Evolutionary conservation across 2,888 invertebrate species (phyloP), one percentile per base, ranked within the genome.

Genomic region (Peribatodes rhomboidaria): DNA sequence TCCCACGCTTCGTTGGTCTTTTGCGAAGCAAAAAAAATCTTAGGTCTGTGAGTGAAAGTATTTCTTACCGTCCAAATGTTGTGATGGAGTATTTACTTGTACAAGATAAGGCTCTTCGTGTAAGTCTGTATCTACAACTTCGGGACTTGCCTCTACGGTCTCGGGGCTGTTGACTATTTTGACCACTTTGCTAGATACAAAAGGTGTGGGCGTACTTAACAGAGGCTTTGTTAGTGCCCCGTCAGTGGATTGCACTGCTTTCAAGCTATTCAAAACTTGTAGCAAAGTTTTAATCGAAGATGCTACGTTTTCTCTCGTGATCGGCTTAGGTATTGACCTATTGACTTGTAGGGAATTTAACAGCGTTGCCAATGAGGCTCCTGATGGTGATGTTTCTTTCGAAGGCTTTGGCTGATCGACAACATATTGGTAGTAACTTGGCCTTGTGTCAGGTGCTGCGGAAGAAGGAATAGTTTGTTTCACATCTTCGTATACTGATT

Each of bases 261-360:
- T 96, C 52, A 97, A 88, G 62, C 96, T 94, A 77, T 95, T 95
- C 53, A 97, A 87, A 65, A 97, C 97, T 81, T 95, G 96, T 13
- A 97, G 94, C 63, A 97, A 88, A 0, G 97, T 97, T 80, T 94
- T 95, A 68, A 97, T 96, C 52, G 97, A 97, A 67, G 96, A 95
- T 73, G 97, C 96, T 49, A 97, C 95, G 77, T 97, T 97, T 71
- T 96, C 96, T 57, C 95, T 94, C 4, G 96, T 97, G 27, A 97
- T 93, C 9, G 95, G 96, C 72, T 96, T 96, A 0, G 97, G 97
- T 72, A 97, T 89, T 47, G 96, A 95, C 85, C 97, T 96, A 73
- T 95, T 95, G 16, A 96, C 90, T 83, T 97, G 97, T 31, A 97
- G 89, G 62, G 96, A 96, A 79, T 96, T 96, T 41, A 97, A 80